These are phyloP conservation scores for Helicoverpa zea DNA, from an alignment of 1,140 invertebrate genomes.

Conservation along the genomic window DNA sequence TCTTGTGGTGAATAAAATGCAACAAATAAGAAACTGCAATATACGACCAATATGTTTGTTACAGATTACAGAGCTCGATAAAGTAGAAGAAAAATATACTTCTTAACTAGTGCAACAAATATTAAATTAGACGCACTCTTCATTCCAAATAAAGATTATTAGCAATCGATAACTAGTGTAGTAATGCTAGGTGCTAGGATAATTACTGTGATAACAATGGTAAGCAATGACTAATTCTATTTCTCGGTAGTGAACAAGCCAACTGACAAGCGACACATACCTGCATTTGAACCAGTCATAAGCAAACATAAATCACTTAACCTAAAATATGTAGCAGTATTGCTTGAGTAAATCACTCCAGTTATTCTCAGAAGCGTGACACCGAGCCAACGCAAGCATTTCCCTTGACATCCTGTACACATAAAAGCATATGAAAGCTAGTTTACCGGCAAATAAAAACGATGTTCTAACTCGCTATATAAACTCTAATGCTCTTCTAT, in stretches of 20 bases:
- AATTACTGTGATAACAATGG: background rate
- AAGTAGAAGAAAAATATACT: background rate
- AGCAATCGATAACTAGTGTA: too few relatives aligned
- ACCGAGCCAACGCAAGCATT: constrained; percentile 6
- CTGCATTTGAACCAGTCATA: background rate
- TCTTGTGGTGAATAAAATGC: background rate
- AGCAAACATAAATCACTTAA: constrained; percentile 1
- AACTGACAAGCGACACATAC: background rate
- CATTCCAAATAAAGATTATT: constrained; percentile 3
- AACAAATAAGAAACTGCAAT: background rate
- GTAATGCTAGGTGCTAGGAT: background rate
- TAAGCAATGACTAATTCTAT: background rate
- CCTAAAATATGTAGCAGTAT: constrained; percentile 24
- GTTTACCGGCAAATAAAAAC: constrained; percentile 39
- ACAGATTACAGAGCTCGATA: too few relatives aligned
- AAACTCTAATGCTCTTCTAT: background rate
- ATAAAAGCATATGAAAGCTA: constrained; percentile 28
- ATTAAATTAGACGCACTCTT: background rate
- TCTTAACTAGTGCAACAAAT: background rate
- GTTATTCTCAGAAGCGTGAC: constrained; percentile 27
- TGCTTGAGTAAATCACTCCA: constrained; percentile 24
- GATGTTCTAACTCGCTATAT: constrained; percentile 7
- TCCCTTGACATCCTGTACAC: constrained; percentile 29
- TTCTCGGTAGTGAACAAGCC: background rate
- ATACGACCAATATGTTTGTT: too few relatives aligned